These are phyloP conservation scores for Gisinianus flammeolus DNA, from an alignment of 2,888 invertebrate species.

Conservation along the genomic window DNA sequence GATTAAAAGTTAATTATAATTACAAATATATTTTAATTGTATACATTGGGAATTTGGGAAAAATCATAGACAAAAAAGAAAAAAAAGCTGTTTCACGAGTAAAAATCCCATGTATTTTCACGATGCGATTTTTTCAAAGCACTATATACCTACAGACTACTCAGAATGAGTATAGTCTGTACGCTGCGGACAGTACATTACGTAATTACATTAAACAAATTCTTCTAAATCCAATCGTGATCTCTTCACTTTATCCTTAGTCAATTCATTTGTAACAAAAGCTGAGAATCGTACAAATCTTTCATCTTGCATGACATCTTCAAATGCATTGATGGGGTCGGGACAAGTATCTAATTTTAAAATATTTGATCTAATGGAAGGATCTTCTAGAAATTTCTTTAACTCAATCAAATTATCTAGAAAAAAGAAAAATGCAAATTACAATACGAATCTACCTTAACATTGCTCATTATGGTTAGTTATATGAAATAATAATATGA, in stretches of 20 bases:
- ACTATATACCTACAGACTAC: no score
- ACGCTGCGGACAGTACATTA: no score
- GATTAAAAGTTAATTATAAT: no score
- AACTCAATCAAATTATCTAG: conserved; percentile 26
- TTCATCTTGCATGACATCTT: conserved; percentile 44
- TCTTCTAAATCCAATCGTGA: no score
- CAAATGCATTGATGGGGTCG: conserved; percentile 38
- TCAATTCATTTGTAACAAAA: conserved; percentile 22
- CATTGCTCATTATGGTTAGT: background rate
- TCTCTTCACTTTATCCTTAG: background rate
- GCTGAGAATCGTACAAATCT: conserved; percentile 37
- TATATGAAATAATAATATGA: background rate
- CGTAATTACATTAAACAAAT: no score
- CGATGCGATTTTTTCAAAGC: no score
- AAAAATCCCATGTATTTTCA: no score
- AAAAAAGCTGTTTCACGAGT: no score
- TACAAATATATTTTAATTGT: no score
- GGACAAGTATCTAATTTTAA: conserved; percentile 33
- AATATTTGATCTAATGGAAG: conserved; percentile 17
- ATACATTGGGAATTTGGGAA: no score
- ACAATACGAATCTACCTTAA: background rate
- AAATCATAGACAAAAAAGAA: no score
- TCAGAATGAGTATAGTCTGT: no score
- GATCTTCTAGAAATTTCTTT: conserved; percentile 29
- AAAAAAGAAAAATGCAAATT: background rate